Conservation (phyloP, 2,113 vertebrate species). For the Tragulus kanchil region DNA sequence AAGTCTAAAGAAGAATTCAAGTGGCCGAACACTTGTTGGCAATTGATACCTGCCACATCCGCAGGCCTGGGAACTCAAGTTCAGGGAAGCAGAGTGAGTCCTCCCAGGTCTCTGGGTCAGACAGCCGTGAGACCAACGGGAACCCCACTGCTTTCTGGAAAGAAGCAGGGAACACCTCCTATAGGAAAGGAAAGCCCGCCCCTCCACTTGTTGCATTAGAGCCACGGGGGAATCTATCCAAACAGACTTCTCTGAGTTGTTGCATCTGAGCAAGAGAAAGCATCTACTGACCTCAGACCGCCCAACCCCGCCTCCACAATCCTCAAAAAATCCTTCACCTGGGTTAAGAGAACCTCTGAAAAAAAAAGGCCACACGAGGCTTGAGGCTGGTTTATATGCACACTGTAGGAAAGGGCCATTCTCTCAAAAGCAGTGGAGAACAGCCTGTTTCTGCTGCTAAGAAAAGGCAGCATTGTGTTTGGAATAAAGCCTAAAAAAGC, state of each 20-base stretch:
- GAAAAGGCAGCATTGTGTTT: conserved; percentile 72
- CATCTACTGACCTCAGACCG: neutral
- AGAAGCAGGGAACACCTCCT: neutral
- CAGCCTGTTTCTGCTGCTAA: conserved; percentile 19
- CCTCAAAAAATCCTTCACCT: neutral
- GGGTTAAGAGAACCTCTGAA: conserved; percentile 32
- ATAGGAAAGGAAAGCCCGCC: neutral
- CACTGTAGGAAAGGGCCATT: neutral
- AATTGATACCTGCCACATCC: no score
- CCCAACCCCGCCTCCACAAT: neutral
- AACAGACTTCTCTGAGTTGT: neutral
- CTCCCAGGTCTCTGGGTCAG: neutral
- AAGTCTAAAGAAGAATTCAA: no score
- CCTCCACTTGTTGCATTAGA: neutral
- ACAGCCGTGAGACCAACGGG: neutral
- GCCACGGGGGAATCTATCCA: neutral
- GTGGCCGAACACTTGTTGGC: no score
- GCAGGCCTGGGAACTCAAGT: neutral
- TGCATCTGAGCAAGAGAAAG: neutral
- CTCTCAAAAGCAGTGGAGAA: conserved; percentile 54
- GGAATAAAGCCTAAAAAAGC: conserved; percentile 68
- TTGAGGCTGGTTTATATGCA: neutral
- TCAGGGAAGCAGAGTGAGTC: neutral
- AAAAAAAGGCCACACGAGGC: neutral
- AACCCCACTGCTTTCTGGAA: neutral